Percentiles rank a stretch among this genome's conserved stretches.
Conservation (phyloP, 2,797 vertebrate species). For the Scomberomorus guttatus region DNA sequence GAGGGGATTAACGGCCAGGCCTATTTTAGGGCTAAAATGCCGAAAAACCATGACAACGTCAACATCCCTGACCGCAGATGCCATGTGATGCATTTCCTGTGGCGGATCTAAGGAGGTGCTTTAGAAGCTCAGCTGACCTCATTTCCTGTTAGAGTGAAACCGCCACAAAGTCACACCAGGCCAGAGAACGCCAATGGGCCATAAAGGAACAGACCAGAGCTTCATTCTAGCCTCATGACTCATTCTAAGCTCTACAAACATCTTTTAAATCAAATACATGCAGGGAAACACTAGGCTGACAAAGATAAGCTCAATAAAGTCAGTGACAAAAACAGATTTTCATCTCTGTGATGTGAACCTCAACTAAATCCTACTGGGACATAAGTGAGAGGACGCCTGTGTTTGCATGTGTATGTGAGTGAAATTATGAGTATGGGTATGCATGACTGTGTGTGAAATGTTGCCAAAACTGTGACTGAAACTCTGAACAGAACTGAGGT, state of each 20-base stretch:
- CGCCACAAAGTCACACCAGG: constrained; percentile 59
- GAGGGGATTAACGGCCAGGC: constrained; percentile 76
- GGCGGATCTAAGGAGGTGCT: constrained; percentile 66
- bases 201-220: constrained; percentile 49
- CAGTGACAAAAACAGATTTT: background rate
- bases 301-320: constrained; percentile 29
- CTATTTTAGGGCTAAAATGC: constrained; percentile 79
- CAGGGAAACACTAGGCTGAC: constrained; percentile 17
- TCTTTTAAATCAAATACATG: constrained; percentile 31
- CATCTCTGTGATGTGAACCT: background rate
- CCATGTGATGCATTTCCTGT: constrained; percentile 81
- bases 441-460: constrained; percentile 28
- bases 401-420: background rate
- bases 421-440: constrained; percentile 17
- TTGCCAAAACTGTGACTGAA: constrained; percentile 29
- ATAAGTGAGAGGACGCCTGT: background rate
- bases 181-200: constrained; percentile 34
- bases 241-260: constrained; percentile 23
- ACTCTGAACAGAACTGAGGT: constrained; percentile 5
- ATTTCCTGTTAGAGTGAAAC: constrained; percentile 77
- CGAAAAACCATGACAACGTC: constrained; percentile 79
- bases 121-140: constrained; percentile 73
- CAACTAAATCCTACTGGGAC: background rate
- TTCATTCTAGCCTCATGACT: constrained; percentile 50
- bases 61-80: constrained; percentile 76